A percentile compares a stretch with the other conserved stretches of the same genome.
phyloP scores from a whole-genome alignment of 2,797 vertebrate genomes.

The Moxostoma hubbsi region DNA sequence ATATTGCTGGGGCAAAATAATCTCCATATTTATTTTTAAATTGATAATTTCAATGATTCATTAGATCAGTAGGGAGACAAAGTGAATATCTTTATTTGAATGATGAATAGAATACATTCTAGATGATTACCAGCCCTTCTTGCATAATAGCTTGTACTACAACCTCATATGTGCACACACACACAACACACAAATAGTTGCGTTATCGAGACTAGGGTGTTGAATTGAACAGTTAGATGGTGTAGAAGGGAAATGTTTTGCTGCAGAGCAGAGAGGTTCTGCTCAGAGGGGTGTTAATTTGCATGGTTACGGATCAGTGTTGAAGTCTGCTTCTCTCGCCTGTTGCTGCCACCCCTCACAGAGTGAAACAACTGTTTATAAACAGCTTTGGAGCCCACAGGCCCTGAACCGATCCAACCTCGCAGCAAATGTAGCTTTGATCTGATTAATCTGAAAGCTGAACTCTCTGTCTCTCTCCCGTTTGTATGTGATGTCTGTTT shows the following conservation, averaged over 20 bases:
- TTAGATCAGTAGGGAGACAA: conserved; percentile 44
- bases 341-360: conserved; percentile 69
- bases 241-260: conserved; percentile 51
- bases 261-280: conserved; percentile 62
- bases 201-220: conserved; percentile 17
- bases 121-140: conserved; percentile 34
- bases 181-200: conserved; percentile 11
- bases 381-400: conserved; percentile 68
- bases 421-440: conserved; percentile 65
- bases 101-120: conserved; percentile 35
- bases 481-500: conserved; percentile 13
- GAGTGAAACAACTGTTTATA: conserved; percentile 73
- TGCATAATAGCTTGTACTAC: conserved; percentile 21
- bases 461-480: conserved; percentile 16
- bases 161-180: background rate
- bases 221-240: conserved; percentile 13
- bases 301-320: conserved; percentile 68
- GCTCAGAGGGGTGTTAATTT: conserved; percentile 68
- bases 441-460: conserved; percentile 64
- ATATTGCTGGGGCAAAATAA: conserved; percentile 45
- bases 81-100: conserved; percentile 45
- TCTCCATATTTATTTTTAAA: conserved; percentile 51
- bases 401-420: conserved; percentile 69
- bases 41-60: conserved; percentile 53
- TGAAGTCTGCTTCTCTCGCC: conserved; percentile 67